phyloP scores from a whole-genome alignment of 2,113 vertebrate species.

The Potamarius usumacintae region DNA sequence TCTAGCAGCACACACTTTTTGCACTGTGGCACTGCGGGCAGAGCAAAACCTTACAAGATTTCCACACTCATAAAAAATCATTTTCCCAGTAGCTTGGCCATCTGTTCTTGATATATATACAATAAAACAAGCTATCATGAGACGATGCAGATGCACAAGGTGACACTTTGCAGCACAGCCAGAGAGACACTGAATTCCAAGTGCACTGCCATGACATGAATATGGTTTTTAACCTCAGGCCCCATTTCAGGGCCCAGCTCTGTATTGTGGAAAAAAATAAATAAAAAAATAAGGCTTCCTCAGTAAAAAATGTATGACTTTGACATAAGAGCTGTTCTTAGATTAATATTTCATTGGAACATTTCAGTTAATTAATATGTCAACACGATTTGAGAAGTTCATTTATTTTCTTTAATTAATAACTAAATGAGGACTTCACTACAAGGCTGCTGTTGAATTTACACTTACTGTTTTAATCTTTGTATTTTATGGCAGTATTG shows the following conservation, averaged over 20 bases:
- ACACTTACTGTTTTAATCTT: background rate
- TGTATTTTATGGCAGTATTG: background rate
- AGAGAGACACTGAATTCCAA: background rate
- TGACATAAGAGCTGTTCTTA: background rate
- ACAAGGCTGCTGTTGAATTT: slow-evolving; percentile 3
- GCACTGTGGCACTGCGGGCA: background rate
- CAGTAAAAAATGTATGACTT: background rate
- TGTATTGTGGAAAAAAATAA: background rate
- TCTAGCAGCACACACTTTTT: background rate
- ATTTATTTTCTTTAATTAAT: slow-evolving; percentile 29
- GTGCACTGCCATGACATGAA: slow-evolving; percentile 5
- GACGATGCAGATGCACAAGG: slow-evolving; percentile 11
- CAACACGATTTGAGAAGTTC: slow-evolving; percentile 8
- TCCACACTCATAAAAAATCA: slow-evolving; percentile 21
- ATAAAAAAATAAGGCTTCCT: background rate
- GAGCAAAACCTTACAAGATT: slow-evolving; percentile 23
- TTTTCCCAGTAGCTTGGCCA: slow-evolving; percentile 15
- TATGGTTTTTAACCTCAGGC: slow-evolving; percentile 15
- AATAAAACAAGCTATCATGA: slow-evolving; percentile 37
- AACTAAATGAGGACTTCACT: slow-evolving; percentile 1
- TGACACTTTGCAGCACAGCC: background rate
- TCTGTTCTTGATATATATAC: slow-evolving; percentile 20
- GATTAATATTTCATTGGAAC: slow-evolving; percentile 21
- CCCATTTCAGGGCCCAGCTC: background rate
- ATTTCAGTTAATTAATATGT: slow-evolving; percentile 40